Base-by-base conservation (phyloP, 2,797 vertebrate genomes). In the Malurus splendens region DNA sequence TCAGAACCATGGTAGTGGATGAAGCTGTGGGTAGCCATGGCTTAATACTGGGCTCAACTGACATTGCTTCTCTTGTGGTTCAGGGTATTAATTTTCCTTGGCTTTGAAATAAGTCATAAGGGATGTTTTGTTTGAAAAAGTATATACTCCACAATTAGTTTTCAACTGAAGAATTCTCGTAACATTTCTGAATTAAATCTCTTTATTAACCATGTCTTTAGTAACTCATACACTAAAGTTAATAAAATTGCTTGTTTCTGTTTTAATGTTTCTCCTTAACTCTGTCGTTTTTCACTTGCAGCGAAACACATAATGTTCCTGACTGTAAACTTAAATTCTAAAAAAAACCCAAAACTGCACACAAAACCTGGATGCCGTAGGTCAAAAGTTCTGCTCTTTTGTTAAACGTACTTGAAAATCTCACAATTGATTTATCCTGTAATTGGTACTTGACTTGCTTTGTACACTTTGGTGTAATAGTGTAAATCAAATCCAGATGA, bases 281-380 rank as follows among this genome's bases (percentile, higher is more conserved):
- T 82, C 59, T 94, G 44, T 93, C 75, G 5, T 93, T 89, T 93
- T 93, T 92, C 82, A 91, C 81, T 95, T 95, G 74, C 85, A 94
- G 87, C 87, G 84, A 88, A 65, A 85, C 84, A 82, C 87, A 44
- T 86, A 90, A 89, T 90, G 78, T 89, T 94, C 82, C 82, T 86
- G 90, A 68, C 83, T 94, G 32, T 93, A 95, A 91, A 86, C 47
- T 77, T 87, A 94, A 93, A 87, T 87, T 92, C 19, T 83, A 75
- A 56, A 55, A 82, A 82, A 86, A 77, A 10, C 36, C 36, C 36
- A 81, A 86, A 76, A 32, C 90, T 82, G 16, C 85, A 75, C 38
- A 62, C 76, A 90, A 54, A 89, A 76, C 85, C 42, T 89, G 95
- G 95, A 95, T 90, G 85, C 33, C 7, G 59, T 80, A 93, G 87